phyloP scores from a whole-genome alignment of 2,888 invertebrate species.

The Tuta absoluta region DNA sequence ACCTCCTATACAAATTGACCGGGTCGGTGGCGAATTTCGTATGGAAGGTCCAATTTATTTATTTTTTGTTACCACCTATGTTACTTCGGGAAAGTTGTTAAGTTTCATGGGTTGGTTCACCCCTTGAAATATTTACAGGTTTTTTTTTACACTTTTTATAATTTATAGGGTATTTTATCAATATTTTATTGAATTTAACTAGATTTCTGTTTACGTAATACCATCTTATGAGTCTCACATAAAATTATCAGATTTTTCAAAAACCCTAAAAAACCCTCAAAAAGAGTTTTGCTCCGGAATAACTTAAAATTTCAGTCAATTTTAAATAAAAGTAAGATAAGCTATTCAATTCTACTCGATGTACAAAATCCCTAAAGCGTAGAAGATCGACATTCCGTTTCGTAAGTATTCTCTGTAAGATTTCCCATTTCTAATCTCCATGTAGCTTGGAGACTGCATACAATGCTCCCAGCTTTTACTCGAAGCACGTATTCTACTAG shows the following conservation, averaged over 20 bases:
- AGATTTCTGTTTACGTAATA: too few relatives aligned
- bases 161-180: too few relatives aligned
- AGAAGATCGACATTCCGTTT: conserved; percentile 2
- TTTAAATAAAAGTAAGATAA: not conserved
- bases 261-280: not conserved
- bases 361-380: not conserved
- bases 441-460: conserved; percentile 10
- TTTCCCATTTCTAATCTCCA: conserved; percentile 16
- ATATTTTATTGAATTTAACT: too few relatives aligned
- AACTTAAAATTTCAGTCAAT: not conserved
- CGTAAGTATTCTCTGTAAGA: conserved; percentile 7
- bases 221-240: too few relatives aligned
- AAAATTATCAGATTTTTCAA: not conserved
- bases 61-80: too few relatives aligned
- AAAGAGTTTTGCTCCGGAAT: not conserved
- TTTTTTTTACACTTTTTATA: too few relatives aligned
- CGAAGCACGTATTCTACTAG: conserved; percentile 2
- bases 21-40: too few relatives aligned
- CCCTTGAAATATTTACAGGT: too few relatives aligned
- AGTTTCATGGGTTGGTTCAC: too few relatives aligned
- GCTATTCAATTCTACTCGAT: not conserved
- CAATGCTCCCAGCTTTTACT: not conserved
- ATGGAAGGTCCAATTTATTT: too few relatives aligned
- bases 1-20: too few relatives aligned
- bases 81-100: too few relatives aligned